These are phyloP conservation scores for Chiloscyllium plagiosum DNA, from an alignment of 2,113 vertebrate species.

Conservation along the genomic window DNA sequence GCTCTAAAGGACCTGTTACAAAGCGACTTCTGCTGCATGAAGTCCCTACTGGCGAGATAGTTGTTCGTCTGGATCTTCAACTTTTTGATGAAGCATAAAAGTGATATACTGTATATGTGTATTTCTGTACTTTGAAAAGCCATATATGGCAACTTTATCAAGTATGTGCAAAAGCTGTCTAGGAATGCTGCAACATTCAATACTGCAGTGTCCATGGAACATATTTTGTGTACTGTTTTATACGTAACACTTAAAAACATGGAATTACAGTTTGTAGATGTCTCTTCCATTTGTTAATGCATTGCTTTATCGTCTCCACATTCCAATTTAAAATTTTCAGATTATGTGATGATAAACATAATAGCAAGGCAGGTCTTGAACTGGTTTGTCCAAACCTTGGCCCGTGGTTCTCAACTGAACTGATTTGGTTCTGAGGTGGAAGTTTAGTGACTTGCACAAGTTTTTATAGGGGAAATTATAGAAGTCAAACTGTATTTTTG, in stretches of 20 bases:
- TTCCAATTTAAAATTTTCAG: slow-evolving; percentile 23
- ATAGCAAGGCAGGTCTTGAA: not conserved
- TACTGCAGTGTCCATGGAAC: not conserved
- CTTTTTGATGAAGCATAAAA: slow-evolving; percentile 84
- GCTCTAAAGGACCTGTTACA: slow-evolving; percentile 93
- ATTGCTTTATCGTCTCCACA: not conserved
- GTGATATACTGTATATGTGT: slow-evolving; percentile 7
- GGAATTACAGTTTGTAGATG: slow-evolving; percentile 14
- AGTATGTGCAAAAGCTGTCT: slow-evolving; percentile 12
- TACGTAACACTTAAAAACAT: not conserved
- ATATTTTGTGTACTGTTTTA: slow-evolving; percentile 30
- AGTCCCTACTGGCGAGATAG: slow-evolving; percentile 96
- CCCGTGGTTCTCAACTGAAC: not conserved
- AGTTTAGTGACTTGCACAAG: not conserved
- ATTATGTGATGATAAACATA: not conserved
- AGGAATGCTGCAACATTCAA: not conserved
- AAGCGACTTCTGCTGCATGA: slow-evolving; percentile 94
- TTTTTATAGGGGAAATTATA: not conserved
- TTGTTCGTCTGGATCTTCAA: slow-evolving; percentile 91
- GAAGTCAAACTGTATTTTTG: slow-evolving; percentile 16
- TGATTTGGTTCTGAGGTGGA: not conserved
- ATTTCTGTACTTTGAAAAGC: not conserved
- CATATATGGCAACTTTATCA: not conserved
- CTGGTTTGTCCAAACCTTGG: not conserved
- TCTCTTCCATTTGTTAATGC: not conserved